Percentiles rank a stretch among this genome's conserved stretches.
Evolutionary conservation across 1,140 invertebrate genomes (phyloP).

Genomic region (Onthophagus taurus): DNA sequence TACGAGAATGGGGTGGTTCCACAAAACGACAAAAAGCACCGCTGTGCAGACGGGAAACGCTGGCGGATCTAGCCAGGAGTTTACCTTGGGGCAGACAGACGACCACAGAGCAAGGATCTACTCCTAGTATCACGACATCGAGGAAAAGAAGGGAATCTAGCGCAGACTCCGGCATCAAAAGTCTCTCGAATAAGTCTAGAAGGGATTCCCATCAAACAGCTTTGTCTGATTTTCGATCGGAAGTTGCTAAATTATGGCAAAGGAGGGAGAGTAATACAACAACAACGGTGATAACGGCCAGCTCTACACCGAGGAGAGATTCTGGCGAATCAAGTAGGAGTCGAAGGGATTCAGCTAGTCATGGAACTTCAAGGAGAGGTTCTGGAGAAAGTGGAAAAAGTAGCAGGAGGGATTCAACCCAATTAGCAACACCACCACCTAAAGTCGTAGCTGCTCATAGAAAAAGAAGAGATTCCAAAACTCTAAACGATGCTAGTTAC

Average conservation of each 20-base stretch:
- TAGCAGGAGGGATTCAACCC: conserved; percentile 54
- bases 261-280: conserved; percentile 47
- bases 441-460: conserved; percentile 46
- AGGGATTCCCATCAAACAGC: conserved; percentile 55
- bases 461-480: conserved; percentile 53
- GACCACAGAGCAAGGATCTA: conserved; percentile 43
- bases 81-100: conserved; percentile 60
- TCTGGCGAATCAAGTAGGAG: conserved; percentile 40
- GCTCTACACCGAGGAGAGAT: conserved; percentile 43
- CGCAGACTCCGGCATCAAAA: conserved; percentile 72
- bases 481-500: conserved; percentile 31
- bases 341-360: conserved; percentile 34
- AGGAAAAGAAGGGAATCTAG: conserved; percentile 68
- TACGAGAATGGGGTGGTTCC: conserved; percentile 72
- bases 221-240: conserved; percentile 58
- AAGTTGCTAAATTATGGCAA: conserved; percentile 61
- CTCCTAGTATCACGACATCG: conserved; percentile 38
- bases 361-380: conserved; percentile 44
- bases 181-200: conserved; percentile 56
- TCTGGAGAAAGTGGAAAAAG: conserved; percentile 53
- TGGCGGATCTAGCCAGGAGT: conserved; percentile 69
- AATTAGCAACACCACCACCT: conserved; percentile 47
- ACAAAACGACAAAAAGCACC: conserved; percentile 54
- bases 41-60: conserved; percentile 68
- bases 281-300: conserved; percentile 37